These are phyloP conservation scores for Heliconius ismenius DNA, from an alignment of 2,888 invertebrate species.

Conservation along the genomic window DNA sequence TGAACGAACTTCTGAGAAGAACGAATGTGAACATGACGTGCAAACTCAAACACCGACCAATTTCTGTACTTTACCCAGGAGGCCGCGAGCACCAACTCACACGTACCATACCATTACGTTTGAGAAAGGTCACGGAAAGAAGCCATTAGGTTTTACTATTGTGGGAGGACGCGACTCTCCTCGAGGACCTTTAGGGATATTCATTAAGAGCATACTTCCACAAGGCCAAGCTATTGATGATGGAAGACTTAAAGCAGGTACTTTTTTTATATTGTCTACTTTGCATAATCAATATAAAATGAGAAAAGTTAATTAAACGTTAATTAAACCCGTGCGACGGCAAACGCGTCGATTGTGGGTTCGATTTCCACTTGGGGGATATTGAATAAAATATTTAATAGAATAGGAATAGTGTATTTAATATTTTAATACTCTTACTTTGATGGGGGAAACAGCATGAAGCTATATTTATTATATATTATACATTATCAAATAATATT, in stretches of 20 bases:
- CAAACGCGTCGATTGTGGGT: no score
- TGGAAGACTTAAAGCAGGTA: slow-evolving; percentile 90
- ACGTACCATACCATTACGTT: slow-evolving; percentile 88
- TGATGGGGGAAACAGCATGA: no score
- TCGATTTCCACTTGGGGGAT: no score
- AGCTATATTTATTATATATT: no score
- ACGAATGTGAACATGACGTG: slow-evolving; percentile 67
- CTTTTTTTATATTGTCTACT: slow-evolving; percentile 41
- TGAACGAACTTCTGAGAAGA: slow-evolving; percentile 63
- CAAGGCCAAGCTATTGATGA: slow-evolving; percentile 92
- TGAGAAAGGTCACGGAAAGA: slow-evolving; percentile 91
- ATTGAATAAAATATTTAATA: no score
- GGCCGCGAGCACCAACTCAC: slow-evolving; percentile 85
- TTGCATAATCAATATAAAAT: neutral
- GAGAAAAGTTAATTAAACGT: neutral
- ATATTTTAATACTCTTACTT: no score
- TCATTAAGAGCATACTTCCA: slow-evolving; percentile 91
- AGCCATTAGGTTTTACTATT: slow-evolving; percentile 93
- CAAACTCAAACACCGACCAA: slow-evolving; percentile 80
- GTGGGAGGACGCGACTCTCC: slow-evolving; percentile 94
- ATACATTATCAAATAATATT: no score
- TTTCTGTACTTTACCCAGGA: slow-evolving; percentile 88
- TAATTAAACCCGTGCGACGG: no score
- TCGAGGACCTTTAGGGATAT: slow-evolving; percentile 91
- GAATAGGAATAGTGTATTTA: no score